A percentile compares a stretch with the other conserved stretches of the same genome.
These are phyloP conservation scores for Apolygus lucorum DNA, from an alignment of 1,140 invertebrate species.

Conservation along the genomic window DNA sequence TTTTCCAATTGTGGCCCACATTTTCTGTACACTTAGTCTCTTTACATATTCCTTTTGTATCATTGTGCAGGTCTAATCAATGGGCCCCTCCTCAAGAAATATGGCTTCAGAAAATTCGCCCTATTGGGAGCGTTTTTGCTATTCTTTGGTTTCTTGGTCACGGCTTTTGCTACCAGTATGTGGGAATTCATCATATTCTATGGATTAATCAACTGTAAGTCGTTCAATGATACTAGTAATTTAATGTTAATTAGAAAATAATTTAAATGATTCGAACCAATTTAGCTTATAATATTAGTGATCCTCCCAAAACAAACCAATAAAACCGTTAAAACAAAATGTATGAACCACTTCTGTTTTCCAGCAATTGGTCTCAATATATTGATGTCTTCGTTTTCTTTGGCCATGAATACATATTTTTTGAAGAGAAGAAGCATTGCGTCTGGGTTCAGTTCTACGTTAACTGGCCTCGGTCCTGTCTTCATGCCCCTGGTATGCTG, in stretches of 20 bases:
- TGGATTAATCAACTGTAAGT: constrained; percentile 41
- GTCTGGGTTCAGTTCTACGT: constrained; percentile 57
- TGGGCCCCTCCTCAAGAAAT: constrained; percentile 46
- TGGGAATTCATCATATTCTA: constrained; percentile 50
- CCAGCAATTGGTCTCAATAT: constrained; percentile 54
- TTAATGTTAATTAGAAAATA: too few relatives aligned
- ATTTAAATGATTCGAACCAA: too few relatives aligned
- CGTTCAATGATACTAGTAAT: too few relatives aligned
- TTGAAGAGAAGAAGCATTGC: constrained; percentile 53
- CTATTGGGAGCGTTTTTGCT: constrained; percentile 45
- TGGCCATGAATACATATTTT: constrained; percentile 65
- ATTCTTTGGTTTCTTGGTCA: constrained; percentile 45
- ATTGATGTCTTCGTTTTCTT: constrained; percentile 55
- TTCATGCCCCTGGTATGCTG: constrained; percentile 57
- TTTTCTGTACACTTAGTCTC: background rate
- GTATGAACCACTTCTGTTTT: constrained; percentile 37
- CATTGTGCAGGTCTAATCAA: constrained; percentile 46
- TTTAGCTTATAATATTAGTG: too few relatives aligned
- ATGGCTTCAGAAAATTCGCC: constrained; percentile 49
- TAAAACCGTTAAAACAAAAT: too few relatives aligned
- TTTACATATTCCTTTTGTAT: background rate
- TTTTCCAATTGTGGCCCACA: too few relatives aligned
- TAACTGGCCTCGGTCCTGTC: constrained; percentile 63
- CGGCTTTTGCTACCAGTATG: constrained; percentile 44
- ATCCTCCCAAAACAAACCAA: too few relatives aligned